A percentile compares a stretch with the other conserved stretches of the same genome.
These are phyloP conservation scores for Epinephelus fuscoguttatus DNA, from an alignment of 2,113 vertebrate genomes.

Conservation along the genomic window DNA sequence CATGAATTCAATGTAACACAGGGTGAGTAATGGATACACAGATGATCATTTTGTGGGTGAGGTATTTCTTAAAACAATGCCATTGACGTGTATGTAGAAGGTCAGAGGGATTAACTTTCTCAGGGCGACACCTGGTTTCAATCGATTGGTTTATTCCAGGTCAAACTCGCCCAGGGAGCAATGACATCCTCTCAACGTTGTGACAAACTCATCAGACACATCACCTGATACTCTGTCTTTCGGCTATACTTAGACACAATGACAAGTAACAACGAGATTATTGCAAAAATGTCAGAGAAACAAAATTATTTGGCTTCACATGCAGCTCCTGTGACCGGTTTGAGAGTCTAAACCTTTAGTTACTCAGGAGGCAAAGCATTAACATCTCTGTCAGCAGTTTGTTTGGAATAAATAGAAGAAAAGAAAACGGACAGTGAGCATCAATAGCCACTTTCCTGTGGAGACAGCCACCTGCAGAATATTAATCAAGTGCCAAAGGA, in stretches of 20 bases:
- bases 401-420: slow-evolving; percentile 23
- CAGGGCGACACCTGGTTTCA: slow-evolving; percentile 13
- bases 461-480: slow-evolving; percentile 54
- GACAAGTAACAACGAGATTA: background rate
- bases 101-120: slow-evolving; percentile 29
- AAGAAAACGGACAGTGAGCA: slow-evolving; percentile 13
- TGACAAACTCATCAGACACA: background rate
- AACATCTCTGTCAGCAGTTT: slow-evolving; percentile 46
- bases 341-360: background rate
- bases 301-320: background rate
- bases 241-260: background rate
- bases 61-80: background rate
- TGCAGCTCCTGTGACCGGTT: background rate
- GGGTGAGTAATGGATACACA: too few relatives aligned
- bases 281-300: background rate
- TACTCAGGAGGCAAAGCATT: slow-evolving; percentile 10
- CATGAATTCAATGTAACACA: too few relatives aligned
- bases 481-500: slow-evolving; percentile 21
- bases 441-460: slow-evolving; percentile 27
- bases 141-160: slow-evolving; percentile 51
- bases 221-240: background rate
- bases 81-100: background rate
- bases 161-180: slow-evolving; percentile 5
- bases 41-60: too few relatives aligned
- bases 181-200: background rate